Percentiles rank a stretch among this genome's conserved stretches.
Conservation (phyloP, 2,797 vertebrate species). For the Bradypodion pumilum region DNA sequence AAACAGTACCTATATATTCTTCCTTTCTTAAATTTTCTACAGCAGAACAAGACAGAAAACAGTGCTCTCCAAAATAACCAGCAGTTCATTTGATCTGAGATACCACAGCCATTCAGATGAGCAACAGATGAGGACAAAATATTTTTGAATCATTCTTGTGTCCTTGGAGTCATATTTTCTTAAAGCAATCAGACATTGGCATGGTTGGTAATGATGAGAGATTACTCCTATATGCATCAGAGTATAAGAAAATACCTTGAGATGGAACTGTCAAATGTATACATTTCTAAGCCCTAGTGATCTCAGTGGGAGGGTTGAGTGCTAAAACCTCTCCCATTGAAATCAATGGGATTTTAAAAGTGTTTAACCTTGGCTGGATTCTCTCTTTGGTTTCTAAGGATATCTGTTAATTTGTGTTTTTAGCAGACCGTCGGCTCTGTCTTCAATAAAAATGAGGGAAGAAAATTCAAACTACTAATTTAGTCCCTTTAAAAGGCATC, state of each 20-base stretch:
- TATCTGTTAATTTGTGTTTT: conserved; percentile 78
- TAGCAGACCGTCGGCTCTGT: conserved; percentile 71
- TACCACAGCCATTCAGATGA: neutral
- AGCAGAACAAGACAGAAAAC: neutral
- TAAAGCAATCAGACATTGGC: conserved; percentile 52
- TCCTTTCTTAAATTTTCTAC: too few relatives aligned
- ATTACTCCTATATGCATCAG: conserved; percentile 72
- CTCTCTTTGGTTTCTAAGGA: conserved; percentile 69
- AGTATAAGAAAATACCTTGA: conserved; percentile 74
- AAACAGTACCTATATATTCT: neutral
- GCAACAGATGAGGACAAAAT: neutral
- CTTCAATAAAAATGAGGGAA: conserved; percentile 80
- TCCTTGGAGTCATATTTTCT: neutral
- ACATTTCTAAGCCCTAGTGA: neutral
- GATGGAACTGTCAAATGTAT: neutral
- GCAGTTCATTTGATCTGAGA: neutral
- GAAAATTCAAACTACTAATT: conserved; percentile 85
- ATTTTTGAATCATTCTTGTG: conserved; percentile 11
- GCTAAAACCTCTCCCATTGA: neutral
- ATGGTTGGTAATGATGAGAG: conserved; percentile 60
- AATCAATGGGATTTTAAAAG: neutral
- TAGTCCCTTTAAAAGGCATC: conserved; percentile 82
- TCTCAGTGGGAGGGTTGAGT: neutral
- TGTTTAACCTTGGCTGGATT: neutral
- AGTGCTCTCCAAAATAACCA: neutral